A percentile compares a stretch with the other conserved stretches of the same genome.
These are phyloP conservation scores for Ispidina picta DNA, from an alignment of 2,797 vertebrate genomes.

Conservation along the genomic window DNA sequence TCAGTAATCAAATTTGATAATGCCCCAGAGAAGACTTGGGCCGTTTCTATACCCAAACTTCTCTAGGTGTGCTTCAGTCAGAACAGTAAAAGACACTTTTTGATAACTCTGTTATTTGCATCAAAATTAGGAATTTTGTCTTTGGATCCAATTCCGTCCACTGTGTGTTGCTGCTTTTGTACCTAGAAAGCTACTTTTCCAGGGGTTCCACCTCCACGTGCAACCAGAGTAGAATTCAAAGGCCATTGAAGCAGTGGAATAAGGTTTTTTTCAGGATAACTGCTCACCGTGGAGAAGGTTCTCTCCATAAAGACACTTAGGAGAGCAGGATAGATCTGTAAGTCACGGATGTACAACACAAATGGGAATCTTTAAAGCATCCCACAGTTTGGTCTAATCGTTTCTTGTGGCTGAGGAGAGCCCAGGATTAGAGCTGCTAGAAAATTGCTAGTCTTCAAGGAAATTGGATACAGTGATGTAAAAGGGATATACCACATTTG, in stretches of 20 bases:
- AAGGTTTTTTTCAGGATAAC: not conserved
- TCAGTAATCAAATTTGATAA: slow-evolving; percentile 49
- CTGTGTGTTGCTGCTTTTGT: not conserved
- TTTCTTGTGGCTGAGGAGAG: not conserved
- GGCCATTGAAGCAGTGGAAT: not conserved
- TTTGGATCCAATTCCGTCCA: not conserved
- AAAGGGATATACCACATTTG: not conserved
- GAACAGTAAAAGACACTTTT: not conserved
- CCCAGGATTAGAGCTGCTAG: not conserved
- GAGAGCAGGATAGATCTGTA: not conserved
- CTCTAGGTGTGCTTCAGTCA: not conserved
- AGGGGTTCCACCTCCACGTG: rapidly evolving
- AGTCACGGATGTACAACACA: not conserved
- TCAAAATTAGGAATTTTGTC: not conserved
- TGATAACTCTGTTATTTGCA: not conserved
- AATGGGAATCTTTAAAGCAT: not conserved
- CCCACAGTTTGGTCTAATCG: not conserved
- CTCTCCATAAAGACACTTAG: not conserved
- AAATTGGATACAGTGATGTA: not conserved
- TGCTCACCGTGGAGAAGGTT: not conserved
- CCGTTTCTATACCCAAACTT: not conserved
- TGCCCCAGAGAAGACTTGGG: not conserved
- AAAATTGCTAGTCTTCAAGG: not conserved
- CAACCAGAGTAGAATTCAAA: not conserved
- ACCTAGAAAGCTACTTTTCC: not conserved